Evolutionary conservation across 2,888 invertebrate genomes (phyloP), one percentile per base, ranked within the genome.

Genomic region (Apamea sordens): DNA sequence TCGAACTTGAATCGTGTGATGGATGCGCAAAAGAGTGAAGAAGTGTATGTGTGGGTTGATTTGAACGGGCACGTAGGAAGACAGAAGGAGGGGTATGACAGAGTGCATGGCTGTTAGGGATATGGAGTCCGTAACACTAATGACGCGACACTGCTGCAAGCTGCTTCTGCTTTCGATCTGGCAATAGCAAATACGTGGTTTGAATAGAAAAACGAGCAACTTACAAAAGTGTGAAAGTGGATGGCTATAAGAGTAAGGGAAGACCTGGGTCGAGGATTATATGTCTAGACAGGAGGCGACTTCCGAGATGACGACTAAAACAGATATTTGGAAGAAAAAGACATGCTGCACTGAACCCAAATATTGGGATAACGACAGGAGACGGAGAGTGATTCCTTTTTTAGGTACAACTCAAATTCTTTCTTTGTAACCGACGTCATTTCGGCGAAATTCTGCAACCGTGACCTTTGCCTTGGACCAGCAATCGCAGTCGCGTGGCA

Each of bases 401-500:
- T 32, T 13, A 47, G 50, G 10, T 50, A 32, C 7, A 28, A 11
- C 36, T 21, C n/a, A 61, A 15, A 18, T 21, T n/a, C 2, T 41
- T 71, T n/a, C n/a, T 15, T 53, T 61, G 10, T 21, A 69, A 21
- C 18, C 36, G 28, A 24, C 18, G n/a, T 47, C 7, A 73, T 44
- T 59, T 59, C 59, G 15, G 44, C 32, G 56, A 76, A 74, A 65
- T 70, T 41, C 28, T 78, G 75, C 70, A 67, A 28, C 82, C 79
- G 82, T 85, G 86, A 72, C 24, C 41, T 5, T 28, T 18, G 36
- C 50, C 71, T 71, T 75, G 65, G 53, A 61, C 8, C 7, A 67
- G 2, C 18, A 18, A 83, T 85, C 61, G 2, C 13, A 18, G 89
- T 87, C 56, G 82, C 89, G 67, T 84, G 86, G 89, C 77, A 84